A percentile compares a stretch with the other conserved stretches of the same genome.
Conservation (phyloP, 2,113 vertebrate species). For the Poeciliopsis occidentalis region DNA sequence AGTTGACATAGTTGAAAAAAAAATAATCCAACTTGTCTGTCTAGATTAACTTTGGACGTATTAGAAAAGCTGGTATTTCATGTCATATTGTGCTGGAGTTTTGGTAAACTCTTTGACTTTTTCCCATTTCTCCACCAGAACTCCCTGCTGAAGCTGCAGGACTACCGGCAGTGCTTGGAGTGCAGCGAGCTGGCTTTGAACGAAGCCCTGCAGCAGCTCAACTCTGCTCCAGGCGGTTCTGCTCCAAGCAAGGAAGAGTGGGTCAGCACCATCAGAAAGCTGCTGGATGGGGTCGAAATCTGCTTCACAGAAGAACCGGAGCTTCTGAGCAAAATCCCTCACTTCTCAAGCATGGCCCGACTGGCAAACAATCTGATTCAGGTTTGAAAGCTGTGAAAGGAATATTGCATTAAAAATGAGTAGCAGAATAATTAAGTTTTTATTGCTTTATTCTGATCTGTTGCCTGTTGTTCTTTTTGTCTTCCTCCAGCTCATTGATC, state of each 20-base stretch:
- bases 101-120: background rate
- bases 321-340: slow-evolving; percentile 80
- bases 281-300: slow-evolving; percentile 88
- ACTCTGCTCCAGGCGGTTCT: slow-evolving; percentile 75
- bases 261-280: slow-evolving; percentile 88
- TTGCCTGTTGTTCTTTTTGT: background rate
- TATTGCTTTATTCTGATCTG: background rate
- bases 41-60: background rate
- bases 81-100: background rate
- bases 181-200: slow-evolving; percentile 92
- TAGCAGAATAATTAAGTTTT: background rate
- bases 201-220: slow-evolving; percentile 94
- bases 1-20: too few species aligned
- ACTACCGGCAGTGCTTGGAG: slow-evolving; percentile 90
- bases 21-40: background rate
- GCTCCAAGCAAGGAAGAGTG: slow-evolving; percentile 92
- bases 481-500: slow-evolving; percentile 87
- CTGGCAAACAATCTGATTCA: slow-evolving; percentile 95
- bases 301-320: slow-evolving; percentile 82
- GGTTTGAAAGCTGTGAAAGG: slow-evolving; percentile 72
- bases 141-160: slow-evolving; percentile 89
- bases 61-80: background rate
- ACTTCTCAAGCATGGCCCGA: slow-evolving; percentile 82
- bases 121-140: slow-evolving; percentile 75
- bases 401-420: background rate